Base-by-base conservation (phyloP, 2,888 invertebrate species). In the Petrolisthes cinctipes region DNA sequence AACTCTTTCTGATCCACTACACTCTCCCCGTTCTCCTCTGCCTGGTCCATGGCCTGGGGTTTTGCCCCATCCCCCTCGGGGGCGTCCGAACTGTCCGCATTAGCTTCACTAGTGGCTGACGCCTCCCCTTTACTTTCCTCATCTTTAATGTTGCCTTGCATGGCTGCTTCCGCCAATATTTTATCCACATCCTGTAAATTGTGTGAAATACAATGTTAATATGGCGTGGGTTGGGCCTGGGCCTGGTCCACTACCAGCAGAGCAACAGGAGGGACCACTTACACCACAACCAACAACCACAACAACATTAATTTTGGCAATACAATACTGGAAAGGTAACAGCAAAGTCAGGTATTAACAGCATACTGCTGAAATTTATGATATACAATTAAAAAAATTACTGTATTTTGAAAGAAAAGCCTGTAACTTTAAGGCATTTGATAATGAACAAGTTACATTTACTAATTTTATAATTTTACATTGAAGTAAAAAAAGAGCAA, bases 171-270 rank as follows among this genome's bases (percentile, higher is more conserved):
- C 89, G 93, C 93, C 93, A 93, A 92, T 92, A 93, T 93, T 93
- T 93, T 93, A 92, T 92, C 93, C 92, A 93, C 92, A 92, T 93
- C 94, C 94, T 94, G 93, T 92, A 93, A 94, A 89, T 87, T 88
- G 89, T 86, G 86, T 90, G 86, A 89, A 90, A 89, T 89, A 89
- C 73, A 89, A 89, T 85, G 85, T 88, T 88, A 88, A 88, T 88
- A 88, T 84, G 84, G 84, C 78, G 83, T 88, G 87, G 87, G 87
- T 82, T 81, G 87, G 87, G 87, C 87, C 83, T 76, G 87, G 87
- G 87, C 84, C 87, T 84, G 83, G 87, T 86, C 83, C 86, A 86
- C 86, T 86, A 86, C 82, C 82, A 76, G 79, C 82, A 86, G 86
- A 86, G 82, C 83, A 86, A 83, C 56, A 86, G 82, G 86, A 86